Evolutionary conservation across 1,140 invertebrate species (phyloP).

Genomic region (Panulirus ornatus): DNA sequence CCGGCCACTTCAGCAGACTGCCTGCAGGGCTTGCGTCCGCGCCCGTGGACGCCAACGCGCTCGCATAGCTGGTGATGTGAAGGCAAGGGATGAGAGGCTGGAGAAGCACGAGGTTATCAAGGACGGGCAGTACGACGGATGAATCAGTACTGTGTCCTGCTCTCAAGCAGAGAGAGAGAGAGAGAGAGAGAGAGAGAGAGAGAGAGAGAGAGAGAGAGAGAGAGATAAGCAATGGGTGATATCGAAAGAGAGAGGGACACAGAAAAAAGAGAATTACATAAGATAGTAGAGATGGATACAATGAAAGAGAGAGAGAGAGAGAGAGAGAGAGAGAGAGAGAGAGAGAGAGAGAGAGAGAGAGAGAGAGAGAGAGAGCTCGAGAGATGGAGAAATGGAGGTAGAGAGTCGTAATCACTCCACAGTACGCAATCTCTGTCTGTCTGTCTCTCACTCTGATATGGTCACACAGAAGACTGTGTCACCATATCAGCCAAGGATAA

Average conservation of each 20-base stretch:
- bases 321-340: background rate
- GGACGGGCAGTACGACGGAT: background rate
- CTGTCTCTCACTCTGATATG: background rate
- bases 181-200: background rate
- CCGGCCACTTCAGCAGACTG: conserved; percentile 48
- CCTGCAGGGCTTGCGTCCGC: conserved; percentile 9
- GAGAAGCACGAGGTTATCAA: background rate
- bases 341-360: background rate
- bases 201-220: background rate
- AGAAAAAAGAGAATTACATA: background rate
- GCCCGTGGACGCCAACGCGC: conserved; percentile 47
- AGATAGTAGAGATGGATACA: background rate
- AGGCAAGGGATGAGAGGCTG: background rate
- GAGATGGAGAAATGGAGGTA: background rate
- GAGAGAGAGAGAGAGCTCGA: background rate
- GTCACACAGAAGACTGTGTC: background rate
- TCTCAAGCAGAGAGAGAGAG: background rate
- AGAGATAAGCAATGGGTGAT: background rate
- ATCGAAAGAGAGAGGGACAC: background rate
- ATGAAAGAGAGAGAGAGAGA: background rate
- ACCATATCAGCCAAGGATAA: too few species aligned
- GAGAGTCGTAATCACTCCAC: too few species aligned
- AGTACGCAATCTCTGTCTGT: background rate
- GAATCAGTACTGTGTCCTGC: background rate
- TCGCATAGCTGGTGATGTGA: conserved; percentile 46